Evolutionary conservation across 2,888 invertebrate species (phyloP), one percentile per base, ranked within the genome.

Genomic region (Tipula confusa): DNA sequence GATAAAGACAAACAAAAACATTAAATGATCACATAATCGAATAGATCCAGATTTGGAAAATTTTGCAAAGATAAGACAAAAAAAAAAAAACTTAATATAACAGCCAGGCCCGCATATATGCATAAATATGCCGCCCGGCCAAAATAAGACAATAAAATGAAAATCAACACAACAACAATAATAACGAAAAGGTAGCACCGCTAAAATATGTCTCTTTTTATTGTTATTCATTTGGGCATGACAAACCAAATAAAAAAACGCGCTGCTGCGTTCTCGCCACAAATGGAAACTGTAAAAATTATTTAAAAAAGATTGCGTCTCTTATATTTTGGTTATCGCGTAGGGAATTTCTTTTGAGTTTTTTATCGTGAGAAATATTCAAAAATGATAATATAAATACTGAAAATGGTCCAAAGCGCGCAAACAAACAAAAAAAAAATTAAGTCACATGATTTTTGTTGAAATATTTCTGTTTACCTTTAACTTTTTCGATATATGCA

Each of bases 331-430:
- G 64, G 64, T 64, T 64, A 64, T 24, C 64, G 43, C 43, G 64
- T 9, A 64, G 64, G 64, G 64, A 64, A 64, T 64, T 64, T 64
- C 64, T 18, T 64, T 24, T 11, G 9, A 64, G 7, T 64, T 64
- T 64, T 64, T 64, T 64, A 64, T 64, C 64, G 64, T 64, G 64
- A 64, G 64, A 64, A 64, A 64, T 64, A 64, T 64, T 64, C 64
- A 64, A 64, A 64, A 64, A 64, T 64, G 64, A 64, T 64, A 64
- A 64, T 64, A n/a, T n/a, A 64, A 64, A 64, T 24, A 24, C 64
- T 64, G n/a, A 64, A 64, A 64, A 64, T 64, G 64, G 64, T 24
- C 24, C 64, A 64, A 64, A 64, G 24, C 64, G 24, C 64, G 64
- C 64, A 24, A 64, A 64, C 7, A 64, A n/a, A 2, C n/a, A 2